phyloP scores from a whole-genome alignment of 1,140 invertebrate genomes.

The Temnothorax longispinosus region DNA sequence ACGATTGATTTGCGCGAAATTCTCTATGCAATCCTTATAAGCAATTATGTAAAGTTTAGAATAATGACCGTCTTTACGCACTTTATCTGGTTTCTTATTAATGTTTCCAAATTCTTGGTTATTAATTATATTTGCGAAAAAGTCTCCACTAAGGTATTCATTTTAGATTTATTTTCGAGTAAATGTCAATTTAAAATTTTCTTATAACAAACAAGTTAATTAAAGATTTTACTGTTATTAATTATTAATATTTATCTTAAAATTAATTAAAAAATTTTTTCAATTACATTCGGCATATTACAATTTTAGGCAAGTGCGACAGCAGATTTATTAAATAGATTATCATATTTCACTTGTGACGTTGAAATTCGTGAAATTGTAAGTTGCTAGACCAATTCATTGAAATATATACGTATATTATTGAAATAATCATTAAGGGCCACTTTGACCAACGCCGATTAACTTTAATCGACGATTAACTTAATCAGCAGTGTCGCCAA shows the following conservation, averaged over 20 bases:
- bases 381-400: neutral
- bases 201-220: neutral
- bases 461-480: no score
- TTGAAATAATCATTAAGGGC: neutral
- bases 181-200: no score
- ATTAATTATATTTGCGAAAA: constrained; percentile 18
- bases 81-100: neutral
- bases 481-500: no score
- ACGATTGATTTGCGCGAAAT: neutral
- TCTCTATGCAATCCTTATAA: neutral
- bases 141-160: neutral
- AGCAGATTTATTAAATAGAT: neutral
- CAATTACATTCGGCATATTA: neutral
- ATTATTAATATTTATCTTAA: neutral
- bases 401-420: neutral
- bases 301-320: constrained; percentile 2
- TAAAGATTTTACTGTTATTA: no score
- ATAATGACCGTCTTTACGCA: accelerated
- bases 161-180: neutral
- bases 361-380: neutral
- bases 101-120: neutral
- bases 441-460: no score
- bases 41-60: neutral
- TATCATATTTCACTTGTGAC: neutral
- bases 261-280: neutral